Evolutionary conservation across 2,797 vertebrate species (phyloP).

Genomic region (Sphenopsis melanotis): DNA sequence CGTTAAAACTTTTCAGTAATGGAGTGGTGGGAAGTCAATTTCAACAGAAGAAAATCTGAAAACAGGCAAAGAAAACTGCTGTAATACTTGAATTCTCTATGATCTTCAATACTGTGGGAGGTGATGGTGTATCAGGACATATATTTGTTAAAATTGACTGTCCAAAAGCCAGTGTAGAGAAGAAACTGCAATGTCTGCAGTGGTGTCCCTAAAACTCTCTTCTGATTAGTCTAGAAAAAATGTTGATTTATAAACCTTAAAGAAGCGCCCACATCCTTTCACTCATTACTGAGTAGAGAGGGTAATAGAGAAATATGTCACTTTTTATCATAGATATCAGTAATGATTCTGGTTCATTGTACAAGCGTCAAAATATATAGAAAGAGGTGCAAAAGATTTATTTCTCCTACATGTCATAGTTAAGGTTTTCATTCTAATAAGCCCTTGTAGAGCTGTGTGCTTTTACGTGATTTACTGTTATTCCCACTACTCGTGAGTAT

Average conservation of each 20-base stretch:
- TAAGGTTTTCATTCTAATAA: neutral
- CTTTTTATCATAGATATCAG: neutral
- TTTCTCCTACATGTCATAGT: neutral
- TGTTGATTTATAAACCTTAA: neutral
- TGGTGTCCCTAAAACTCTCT: neutral
- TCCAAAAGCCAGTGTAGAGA: neutral
- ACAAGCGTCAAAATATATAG: neutral
- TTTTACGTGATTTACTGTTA: neutral
- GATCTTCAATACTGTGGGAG: neutral
- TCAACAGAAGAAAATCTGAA: neutral
- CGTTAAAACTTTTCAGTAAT: neutral
- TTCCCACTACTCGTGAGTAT: neutral
- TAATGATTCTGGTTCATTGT: neutral
- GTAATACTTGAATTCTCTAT: neutral
- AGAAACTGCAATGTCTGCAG: neutral
- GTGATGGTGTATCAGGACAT: neutral
- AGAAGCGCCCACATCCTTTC: neutral
- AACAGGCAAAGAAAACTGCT: neutral
- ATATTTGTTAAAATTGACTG: neutral
- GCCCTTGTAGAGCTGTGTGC: neutral
- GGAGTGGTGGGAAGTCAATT: neutral
- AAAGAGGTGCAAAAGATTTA: neutral
- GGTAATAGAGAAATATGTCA: neutral
- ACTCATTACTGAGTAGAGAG: neutral
- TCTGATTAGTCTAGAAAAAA: neutral